Evolutionary conservation across 1,140 invertebrate genomes (phyloP).

Genomic region (Thrips palmi): DNA sequence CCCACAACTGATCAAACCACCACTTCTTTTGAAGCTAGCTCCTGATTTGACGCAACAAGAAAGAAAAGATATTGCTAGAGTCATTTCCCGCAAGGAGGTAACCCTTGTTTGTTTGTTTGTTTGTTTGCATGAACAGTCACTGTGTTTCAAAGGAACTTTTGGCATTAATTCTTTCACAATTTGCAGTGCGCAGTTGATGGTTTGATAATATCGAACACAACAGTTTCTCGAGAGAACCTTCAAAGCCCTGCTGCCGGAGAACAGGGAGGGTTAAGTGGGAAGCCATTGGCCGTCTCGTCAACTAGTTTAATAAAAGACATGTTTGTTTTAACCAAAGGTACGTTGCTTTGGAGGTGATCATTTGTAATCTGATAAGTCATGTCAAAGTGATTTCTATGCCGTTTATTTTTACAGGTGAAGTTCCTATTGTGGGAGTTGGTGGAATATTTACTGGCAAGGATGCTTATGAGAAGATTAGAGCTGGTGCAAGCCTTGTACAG

Average conservation of each 20-base stretch:
- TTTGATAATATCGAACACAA: slow-evolving; percentile 89
- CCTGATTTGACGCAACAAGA: slow-evolving; percentile 74
- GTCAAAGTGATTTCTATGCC: too few relatives aligned
- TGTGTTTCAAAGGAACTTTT: too few relatives aligned
- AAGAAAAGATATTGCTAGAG: slow-evolving; percentile 61
- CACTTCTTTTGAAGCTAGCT: slow-evolving; percentile 79
- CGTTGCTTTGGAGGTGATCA: too few relatives aligned
- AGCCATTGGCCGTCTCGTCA: slow-evolving; percentile 60
- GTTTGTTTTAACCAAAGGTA: slow-evolving; percentile 67
- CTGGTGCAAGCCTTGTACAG: slow-evolving; percentile 76
- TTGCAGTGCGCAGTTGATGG: slow-evolving; percentile 63
- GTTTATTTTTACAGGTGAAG: slow-evolving; percentile 27
- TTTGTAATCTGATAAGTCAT: too few relatives aligned
- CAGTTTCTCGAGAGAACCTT: slow-evolving; percentile 45
- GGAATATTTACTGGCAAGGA: slow-evolving; percentile 67
- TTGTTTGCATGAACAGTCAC: too few relatives aligned
- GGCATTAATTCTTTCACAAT: too few relatives aligned
- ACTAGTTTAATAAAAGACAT: slow-evolving; percentile 76
- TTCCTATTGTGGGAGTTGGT: slow-evolving; percentile 70
- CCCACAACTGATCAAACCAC: slow-evolving; percentile 29
- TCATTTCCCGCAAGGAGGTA: slow-evolving; percentile 33
- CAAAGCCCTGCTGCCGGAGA: slow-evolving; percentile 32
- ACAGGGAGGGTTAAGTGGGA: slow-evolving; percentile 77
- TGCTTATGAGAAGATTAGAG: slow-evolving; percentile 81
- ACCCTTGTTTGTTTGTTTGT: too few relatives aligned